Percentiles rank a stretch among this genome's conserved stretches.
Evolutionary conservation across 2,888 invertebrate genomes (phyloP).

Genomic region (Schrankia costaestrigalis): DNA sequence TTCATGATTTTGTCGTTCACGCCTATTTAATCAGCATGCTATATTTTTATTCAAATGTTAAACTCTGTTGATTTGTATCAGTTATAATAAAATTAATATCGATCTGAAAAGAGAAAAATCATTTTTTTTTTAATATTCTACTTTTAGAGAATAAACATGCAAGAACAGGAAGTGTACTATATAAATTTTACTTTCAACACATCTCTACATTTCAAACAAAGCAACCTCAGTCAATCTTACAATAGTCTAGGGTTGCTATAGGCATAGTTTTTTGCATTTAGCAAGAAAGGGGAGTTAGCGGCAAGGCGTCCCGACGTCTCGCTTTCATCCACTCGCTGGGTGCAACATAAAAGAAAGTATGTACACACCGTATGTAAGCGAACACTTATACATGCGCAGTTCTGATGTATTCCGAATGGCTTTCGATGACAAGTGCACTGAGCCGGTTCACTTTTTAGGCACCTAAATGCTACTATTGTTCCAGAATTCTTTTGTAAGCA

Average conservation of each 20-base stretch:
- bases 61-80: too few species aligned
- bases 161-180: conserved; percentile 24
- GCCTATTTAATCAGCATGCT: too few species aligned
- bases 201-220: conserved; percentile 61
- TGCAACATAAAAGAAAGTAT: conserved; percentile 67
- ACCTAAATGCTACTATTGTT: conserved; percentile 75
- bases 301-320: conserved; percentile 62
- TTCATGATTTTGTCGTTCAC: conserved; percentile 20
- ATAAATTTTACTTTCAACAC: conserved; percentile 32
- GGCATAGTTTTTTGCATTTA: conserved; percentile 69
- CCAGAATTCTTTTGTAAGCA: conserved; percentile 43
- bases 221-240: conserved; percentile 66
- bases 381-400: conserved; percentile 58
- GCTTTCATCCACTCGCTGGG: conserved; percentile 73
- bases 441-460: conserved; percentile 70
- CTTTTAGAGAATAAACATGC: too few species aligned
- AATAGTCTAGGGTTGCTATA: conserved; percentile 61
- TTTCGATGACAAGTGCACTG: conserved; percentile 75
- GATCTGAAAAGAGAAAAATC: conserved; percentile 12
- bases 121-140: conserved; percentile 24
- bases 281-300: conserved; percentile 64
- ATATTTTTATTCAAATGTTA: too few species aligned
- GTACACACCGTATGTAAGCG: conserved; percentile 35
- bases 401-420: conserved; percentile 69
- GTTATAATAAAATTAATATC: too few species aligned